Evolutionary conservation across 2,113 vertebrate species (phyloP).

Genomic region (mouse (Mus musculus)): DNA sequence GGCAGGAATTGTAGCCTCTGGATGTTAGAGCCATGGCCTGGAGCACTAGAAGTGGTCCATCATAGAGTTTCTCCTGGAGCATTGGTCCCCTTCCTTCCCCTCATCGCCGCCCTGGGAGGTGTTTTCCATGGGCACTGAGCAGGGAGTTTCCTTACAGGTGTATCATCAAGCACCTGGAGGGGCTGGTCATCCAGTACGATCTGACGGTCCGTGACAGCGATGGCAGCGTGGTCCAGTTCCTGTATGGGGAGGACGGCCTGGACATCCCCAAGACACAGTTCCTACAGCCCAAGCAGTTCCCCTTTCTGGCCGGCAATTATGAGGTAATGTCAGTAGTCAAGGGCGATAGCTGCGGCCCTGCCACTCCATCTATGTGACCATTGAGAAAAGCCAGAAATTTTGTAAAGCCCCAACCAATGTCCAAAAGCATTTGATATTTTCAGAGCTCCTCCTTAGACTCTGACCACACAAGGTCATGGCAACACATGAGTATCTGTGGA

Average conservation of each 20-base stretch:
- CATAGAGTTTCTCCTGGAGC: background rate
- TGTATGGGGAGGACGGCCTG: constrained; percentile 97
- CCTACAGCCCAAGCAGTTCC: constrained; percentile 93
- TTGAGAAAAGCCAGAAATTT: background rate
- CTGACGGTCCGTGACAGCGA: constrained; percentile 97
- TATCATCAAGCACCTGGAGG: constrained; percentile 97
- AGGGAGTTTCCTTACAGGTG: constrained; percentile 83
- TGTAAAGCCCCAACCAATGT: background rate
- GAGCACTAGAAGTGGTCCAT: background rate
- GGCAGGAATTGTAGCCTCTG: background rate
- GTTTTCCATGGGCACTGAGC: background rate
- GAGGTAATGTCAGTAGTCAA: constrained; percentile 87
- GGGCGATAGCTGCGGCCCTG: background rate
- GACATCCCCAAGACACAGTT: constrained; percentile 98
- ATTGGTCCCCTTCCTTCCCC: background rate
- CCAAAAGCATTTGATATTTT: background rate
- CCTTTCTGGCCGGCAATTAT: constrained; percentile 95
- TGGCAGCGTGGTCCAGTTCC: constrained; percentile 97
- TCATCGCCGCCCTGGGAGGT: background rate
- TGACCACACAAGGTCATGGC: background rate
- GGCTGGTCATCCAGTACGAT: constrained; percentile 97
- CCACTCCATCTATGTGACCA: fast-evolving
- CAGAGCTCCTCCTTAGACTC: background rate
- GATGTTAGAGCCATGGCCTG: background rate
- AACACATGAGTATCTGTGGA: background rate